Evolutionary conservation across 1,140 invertebrate species (phyloP).

Genomic region (Platorchestia sp.): DNA sequence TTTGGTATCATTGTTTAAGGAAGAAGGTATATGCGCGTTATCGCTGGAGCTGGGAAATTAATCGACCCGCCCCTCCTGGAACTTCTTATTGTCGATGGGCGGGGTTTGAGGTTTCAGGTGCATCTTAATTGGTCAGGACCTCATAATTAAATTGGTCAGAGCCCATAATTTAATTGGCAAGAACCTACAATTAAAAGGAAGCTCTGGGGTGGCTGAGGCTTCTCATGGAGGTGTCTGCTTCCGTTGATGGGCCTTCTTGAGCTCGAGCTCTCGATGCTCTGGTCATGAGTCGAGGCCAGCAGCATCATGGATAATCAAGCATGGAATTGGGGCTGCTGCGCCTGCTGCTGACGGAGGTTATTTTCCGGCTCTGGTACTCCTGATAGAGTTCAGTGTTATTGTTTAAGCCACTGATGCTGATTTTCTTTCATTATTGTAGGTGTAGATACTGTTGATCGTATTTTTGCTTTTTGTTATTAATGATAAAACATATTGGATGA

Average conservation of each 20-base stretch:
- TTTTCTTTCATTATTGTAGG: neutral
- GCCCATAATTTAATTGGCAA: conserved; percentile 33
- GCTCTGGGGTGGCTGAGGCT: conserved; percentile 1
- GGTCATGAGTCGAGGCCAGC: neutral
- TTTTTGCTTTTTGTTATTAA: too few relatives aligned
- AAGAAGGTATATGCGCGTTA: neutral
- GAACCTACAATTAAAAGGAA: conserved; percentile 26
- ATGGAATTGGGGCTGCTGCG: neutral
- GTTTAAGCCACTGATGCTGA: too few relatives aligned
- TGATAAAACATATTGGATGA: too few relatives aligned
- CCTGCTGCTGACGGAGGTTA: too few relatives aligned
- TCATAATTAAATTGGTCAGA: conserved; percentile 47
- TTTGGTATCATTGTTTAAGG: neutral
- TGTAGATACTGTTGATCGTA: neutral
- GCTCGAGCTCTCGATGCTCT: neutral
- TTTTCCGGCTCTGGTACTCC: too few relatives aligned
- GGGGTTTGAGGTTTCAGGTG: conserved; percentile 28
- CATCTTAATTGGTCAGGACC: conserved; percentile 45
- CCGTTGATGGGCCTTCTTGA: neutral
- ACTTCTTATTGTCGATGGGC: conserved; percentile 5
- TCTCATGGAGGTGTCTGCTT: neutral
- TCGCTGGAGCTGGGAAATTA: neutral
- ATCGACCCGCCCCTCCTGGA: neutral
- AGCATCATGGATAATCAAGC: neutral
- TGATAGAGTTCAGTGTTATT: too few relatives aligned